phyloP scores from a whole-genome alignment of 2,113 vertebrate genomes.

The Synchiropus splendidus region DNA sequence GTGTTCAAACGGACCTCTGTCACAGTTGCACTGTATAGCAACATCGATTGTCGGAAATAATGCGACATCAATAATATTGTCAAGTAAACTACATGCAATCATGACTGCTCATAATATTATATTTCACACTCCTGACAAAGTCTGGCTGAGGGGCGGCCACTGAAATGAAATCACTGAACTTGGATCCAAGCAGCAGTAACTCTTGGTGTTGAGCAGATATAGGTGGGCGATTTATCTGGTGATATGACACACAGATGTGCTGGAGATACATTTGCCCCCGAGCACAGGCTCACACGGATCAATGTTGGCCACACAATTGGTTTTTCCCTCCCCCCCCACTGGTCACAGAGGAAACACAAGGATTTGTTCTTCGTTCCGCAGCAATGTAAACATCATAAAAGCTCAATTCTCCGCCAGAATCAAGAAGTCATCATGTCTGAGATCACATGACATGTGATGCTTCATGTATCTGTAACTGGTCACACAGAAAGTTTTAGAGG shows the following conservation, averaged over 20 bases:
- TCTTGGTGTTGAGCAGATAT: no score
- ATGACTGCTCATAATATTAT: constrained; percentile 11
- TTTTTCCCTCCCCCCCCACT: constrained; percentile 4
- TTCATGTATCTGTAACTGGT: no score
- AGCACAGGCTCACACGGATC: constrained; percentile 30
- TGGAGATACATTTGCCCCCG: constrained; percentile 18
- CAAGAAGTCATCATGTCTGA: no score
- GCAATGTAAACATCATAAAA: no score
- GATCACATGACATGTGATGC: no score
- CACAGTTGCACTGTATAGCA: neutral
- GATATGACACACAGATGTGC: constrained; percentile 8
- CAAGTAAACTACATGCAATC: constrained; percentile 8
- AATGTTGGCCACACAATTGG: constrained; percentile 28
- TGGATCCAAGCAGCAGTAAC: no score
- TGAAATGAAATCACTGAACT: no score
- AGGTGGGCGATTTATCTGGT: constrained; percentile 2
- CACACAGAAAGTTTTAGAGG: no score
- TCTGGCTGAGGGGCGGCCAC: neutral
- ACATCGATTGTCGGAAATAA: neutral
- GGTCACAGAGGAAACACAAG: constrained; percentile 4
- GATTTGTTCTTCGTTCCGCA: no score
- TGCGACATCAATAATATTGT: constrained; percentile 13
- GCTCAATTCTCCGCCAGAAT: no score
- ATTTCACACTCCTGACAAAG: constrained; percentile 39
- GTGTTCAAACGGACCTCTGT: no score